Base-by-base conservation (phyloP, 2,888 invertebrate genomes). In the Carcina quercana region DNA sequence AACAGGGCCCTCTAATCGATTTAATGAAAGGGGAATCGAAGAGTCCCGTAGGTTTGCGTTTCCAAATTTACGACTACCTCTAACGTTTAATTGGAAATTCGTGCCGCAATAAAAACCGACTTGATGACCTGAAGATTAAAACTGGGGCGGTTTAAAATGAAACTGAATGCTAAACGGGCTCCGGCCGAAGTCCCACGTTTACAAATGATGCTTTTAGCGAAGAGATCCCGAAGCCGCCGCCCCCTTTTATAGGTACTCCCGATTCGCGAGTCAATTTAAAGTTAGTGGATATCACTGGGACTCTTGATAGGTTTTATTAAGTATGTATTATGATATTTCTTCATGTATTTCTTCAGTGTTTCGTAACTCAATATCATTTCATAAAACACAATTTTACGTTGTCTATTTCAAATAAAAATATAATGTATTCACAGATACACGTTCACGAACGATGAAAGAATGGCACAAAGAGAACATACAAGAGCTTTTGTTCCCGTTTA, bases 21-120 rank as follows among this genome's bases (percentile, higher is more conserved):
- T 71, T 73, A 78, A 75, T 74, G 72, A 75, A 75, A 75, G 66
- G 63, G 68, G 67, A 69, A 70, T 72, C 66, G 74, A 69, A 69
- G 63, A 69, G 67, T 61, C 51, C 56, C 24, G 24, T 59, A 69
- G 61, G 72, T 71, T 73, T 64, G 63, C 70, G 54, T 65, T 67
- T 64, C 67, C 52, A 65, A 76, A 78, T 78, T 79, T 76, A 78
- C 74, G 74, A 69, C 64, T 59, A 60, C 62, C 61, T 67, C 65
- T 61, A 67, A 59, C 64, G 56, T 75, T 75, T 78, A 78, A 79
- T 79, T 79, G 76, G 67, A 67, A 65, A 59, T 70, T 71, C 65
- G 70, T 68, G 69, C 63, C 58, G 70, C 66, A 69, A 74, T 78
- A 79, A 76, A 78, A 76, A 62, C n/a, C 53, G 59, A 56, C 59